These are phyloP conservation scores for Halocynthia roretzi DNA, from an alignment of 23 tunicate species.

Conservation along the genomic window DNA sequence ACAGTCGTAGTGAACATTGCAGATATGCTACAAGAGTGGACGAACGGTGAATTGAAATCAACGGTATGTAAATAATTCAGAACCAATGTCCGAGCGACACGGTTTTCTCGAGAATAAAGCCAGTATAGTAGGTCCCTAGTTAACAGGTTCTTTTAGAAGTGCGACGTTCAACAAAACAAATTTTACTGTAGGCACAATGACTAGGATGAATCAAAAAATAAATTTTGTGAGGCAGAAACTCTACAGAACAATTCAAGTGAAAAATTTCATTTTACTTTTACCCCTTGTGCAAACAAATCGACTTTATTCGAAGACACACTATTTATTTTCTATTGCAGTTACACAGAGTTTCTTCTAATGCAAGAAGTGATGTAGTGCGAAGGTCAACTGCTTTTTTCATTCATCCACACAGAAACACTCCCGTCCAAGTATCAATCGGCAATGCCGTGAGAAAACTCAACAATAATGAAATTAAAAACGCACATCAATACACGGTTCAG, in stretches of 20 bases:
- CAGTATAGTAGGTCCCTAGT: not conserved
- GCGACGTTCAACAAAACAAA: not conserved
- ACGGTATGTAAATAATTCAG: slow-evolving; percentile 22
- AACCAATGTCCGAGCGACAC: not conserved
- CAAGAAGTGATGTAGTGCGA: slow-evolving; percentile 15
- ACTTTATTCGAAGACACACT: too few species aligned
- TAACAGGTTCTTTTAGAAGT: not conserved
- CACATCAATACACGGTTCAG: too few species aligned
- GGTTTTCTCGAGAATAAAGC: not conserved
- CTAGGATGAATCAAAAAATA: too few species aligned
- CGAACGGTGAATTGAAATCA: slow-evolving; percentile 32
- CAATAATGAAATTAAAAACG: too few species aligned
- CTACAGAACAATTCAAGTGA: too few species aligned
- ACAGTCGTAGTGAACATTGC: slow-evolving; percentile 43
- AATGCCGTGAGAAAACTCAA: too few species aligned
- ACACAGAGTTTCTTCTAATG: slow-evolving; percentile 35
- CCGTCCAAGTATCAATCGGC: too few species aligned
- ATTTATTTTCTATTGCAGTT: slow-evolving; percentile 28
- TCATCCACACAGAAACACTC: slow-evolving; percentile 30
- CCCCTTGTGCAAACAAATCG: not conserved
- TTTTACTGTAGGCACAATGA: too few species aligned
- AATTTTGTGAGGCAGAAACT: too few species aligned
- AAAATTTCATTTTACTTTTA: not conserved
- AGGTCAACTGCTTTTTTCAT: slow-evolving; percentile 54
- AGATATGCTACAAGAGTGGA: slow-evolving; percentile 52